A percentile compares a stretch with the other conserved stretches of the same genome.
phyloP scores from a whole-genome alignment of 2,797 vertebrate species.

The Lophius americanus region DNA sequence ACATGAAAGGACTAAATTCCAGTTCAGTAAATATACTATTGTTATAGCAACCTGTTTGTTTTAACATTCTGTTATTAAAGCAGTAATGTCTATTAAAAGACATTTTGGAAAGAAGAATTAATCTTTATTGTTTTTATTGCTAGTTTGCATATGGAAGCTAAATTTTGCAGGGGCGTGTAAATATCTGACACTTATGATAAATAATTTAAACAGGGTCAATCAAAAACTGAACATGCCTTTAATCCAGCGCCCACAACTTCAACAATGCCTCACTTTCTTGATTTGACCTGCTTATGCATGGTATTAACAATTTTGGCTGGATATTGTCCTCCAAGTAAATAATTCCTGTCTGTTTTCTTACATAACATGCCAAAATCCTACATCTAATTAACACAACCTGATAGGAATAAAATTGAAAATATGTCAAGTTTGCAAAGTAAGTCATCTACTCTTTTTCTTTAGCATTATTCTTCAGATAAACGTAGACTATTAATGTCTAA shows the following conservation, averaged over 20 bases:
- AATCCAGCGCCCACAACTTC: slow-evolving; percentile 5
- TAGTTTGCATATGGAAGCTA: too few relatives aligned
- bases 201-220: too few relatives aligned
- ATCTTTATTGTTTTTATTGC: too few relatives aligned
- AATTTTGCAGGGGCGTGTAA: too few relatives aligned
- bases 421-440: slow-evolving; percentile 12
- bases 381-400: slow-evolving; percentile 3
- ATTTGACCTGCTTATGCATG: slow-evolving; percentile 30
- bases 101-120: too few relatives aligned
- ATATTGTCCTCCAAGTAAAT: slow-evolving; percentile 27
- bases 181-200: too few relatives aligned
- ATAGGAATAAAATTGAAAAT: slow-evolving; percentile 14
- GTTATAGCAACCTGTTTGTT: too few relatives aligned
- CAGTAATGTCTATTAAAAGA: too few relatives aligned
- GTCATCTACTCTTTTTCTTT: slow-evolving; percentile 8
- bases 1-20: too few relatives aligned
- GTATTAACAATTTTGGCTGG: slow-evolving; percentile 23
- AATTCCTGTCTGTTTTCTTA: slow-evolving; percentile 19
- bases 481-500: neutral
- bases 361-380: slow-evolving; percentile 19
- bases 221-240: too few relatives aligned
- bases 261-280: slow-evolving; percentile 16
- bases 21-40: too few relatives aligned
- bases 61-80: too few relatives aligned
- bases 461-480: neutral